Base-by-base conservation (phyloP, 2,797 vertebrate species). In the Anolis apletophallus region DNA sequence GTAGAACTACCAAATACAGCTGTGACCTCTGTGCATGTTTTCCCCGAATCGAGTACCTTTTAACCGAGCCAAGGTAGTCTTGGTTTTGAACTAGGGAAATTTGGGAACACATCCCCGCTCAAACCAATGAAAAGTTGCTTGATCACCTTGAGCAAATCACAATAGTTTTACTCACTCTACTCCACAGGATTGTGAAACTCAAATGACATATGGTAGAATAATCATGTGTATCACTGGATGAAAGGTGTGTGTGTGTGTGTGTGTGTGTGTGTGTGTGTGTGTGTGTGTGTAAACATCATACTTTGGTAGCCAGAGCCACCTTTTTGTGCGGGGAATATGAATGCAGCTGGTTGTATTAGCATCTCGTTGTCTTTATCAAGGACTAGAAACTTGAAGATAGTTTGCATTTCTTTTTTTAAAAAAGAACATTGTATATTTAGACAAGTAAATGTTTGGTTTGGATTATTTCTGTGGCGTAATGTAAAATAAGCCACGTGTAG, bases 1-100 rank as follows among this genome's bases (percentile, higher is more conserved):
- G 5, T 50, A 50, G 67, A 72, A 55, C 29, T 32, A 67, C 57
- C 40, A 5, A 13, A 17, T 13, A 32, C 40, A 79, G 68, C 68
- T 79, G 75, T 72, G 40, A 14, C 36, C 16, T 40, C 68, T 87
- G 54, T 54, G 40, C 29, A 69, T 14, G 29, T 78, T 69, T 61
- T 54, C 46, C 75, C 21, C 73, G 81, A 46, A 46, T 55, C 86
- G 73, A 83, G 55, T n/a, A n/a, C 75, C 17, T 57, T 61, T 87
- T 34, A 21, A 46, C 10, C 40, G 32, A 78, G 32, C 16, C 75
- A 40, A 2, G 29, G 34, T 8, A 32, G 64, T 5, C 29, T 40
- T 26, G 73, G 17, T 2, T 40, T 78, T 55, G 34, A 21, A 36
- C 14, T 40, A 1, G 23, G 52, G 5, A 68, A 73, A 34, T 14